phyloP scores from a whole-genome alignment of 2,797 vertebrate genomes.

The Pyrocephalus nanus region DNA sequence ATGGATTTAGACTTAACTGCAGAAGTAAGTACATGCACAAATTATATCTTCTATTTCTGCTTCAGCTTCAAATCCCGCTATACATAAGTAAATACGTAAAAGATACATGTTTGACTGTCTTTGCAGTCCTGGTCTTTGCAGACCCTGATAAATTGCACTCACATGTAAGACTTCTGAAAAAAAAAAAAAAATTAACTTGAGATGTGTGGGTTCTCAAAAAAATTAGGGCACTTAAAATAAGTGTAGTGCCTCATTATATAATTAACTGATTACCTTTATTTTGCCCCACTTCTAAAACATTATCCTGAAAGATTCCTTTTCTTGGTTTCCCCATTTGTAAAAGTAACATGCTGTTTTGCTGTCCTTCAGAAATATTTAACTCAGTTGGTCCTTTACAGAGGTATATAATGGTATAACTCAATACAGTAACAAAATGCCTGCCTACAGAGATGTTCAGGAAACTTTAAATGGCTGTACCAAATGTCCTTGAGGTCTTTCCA shows the following conservation, averaged over 20 bases:
- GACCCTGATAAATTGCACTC: neutral
- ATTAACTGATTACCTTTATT: neutral
- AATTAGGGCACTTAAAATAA: neutral
- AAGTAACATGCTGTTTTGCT: neutral
- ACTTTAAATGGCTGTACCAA: slow-evolving; percentile 68
- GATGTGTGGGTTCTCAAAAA: neutral
- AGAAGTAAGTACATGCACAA: neutral
- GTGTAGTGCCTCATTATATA: neutral
- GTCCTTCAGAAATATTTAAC: neutral
- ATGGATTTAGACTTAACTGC: neutral
- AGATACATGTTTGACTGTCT: neutral
- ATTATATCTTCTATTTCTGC: neutral
- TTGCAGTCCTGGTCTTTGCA: neutral
- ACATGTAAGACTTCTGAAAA: neutral
- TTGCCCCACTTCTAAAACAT: neutral
- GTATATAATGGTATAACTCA: neutral
- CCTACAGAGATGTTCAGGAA: slow-evolving; percentile 33
- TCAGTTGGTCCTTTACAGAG: neutral
- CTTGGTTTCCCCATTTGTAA: neutral
- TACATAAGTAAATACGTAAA: neutral
- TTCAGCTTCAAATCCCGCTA: neutral
- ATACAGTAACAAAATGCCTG: slow-evolving; percentile 14
- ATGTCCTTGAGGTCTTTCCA: slow-evolving; percentile 81
- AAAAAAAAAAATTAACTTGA: neutral
- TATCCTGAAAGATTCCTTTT: neutral